Evolutionary conservation across 2,797 vertebrate genomes (phyloP).

Genomic region (Cetoscarus ocellatus): DNA sequence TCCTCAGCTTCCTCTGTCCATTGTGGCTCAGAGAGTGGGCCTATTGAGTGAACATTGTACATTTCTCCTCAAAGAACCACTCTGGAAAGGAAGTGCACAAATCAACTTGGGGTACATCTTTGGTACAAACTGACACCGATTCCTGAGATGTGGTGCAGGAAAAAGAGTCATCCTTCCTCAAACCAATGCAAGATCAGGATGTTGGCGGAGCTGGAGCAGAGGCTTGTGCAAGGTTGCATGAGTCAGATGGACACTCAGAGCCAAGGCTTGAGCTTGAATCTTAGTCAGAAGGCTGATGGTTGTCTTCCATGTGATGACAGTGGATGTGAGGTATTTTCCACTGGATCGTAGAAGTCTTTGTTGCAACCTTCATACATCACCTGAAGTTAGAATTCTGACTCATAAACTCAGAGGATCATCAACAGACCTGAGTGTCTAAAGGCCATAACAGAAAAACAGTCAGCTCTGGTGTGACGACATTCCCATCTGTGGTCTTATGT

Average conservation of each 20-base stretch:
- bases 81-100: slow-evolving; percentile 64
- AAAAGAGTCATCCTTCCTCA: slow-evolving; percentile 2
- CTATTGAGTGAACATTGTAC: slow-evolving; percentile 82
- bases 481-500: too few species aligned
- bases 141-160: slow-evolving; percentile 14
- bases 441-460: too few species aligned
- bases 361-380: too few species aligned
- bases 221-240: not conserved
- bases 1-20: slow-evolving; percentile 83
- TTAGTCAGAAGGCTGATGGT: not conserved
- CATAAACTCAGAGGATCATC: too few species aligned
- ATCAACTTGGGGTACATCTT: slow-evolving; percentile 41
- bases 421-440: too few species aligned
- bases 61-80: slow-evolving; percentile 56
- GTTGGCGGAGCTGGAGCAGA: not conserved
- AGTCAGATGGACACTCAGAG: not conserved
- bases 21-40: slow-evolving; percentile 83
- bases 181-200: not conserved
- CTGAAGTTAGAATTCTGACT: too few species aligned
- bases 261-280: not conserved
- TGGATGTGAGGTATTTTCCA: not conserved
- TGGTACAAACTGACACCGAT: slow-evolving; percentile 52
- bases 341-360: too few species aligned
- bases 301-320: not conserved
- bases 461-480: too few species aligned